These are phyloP conservation scores for Steatocranus sp. DNA, from an alignment of 2,797 vertebrate species.

Conservation along the genomic window DNA sequence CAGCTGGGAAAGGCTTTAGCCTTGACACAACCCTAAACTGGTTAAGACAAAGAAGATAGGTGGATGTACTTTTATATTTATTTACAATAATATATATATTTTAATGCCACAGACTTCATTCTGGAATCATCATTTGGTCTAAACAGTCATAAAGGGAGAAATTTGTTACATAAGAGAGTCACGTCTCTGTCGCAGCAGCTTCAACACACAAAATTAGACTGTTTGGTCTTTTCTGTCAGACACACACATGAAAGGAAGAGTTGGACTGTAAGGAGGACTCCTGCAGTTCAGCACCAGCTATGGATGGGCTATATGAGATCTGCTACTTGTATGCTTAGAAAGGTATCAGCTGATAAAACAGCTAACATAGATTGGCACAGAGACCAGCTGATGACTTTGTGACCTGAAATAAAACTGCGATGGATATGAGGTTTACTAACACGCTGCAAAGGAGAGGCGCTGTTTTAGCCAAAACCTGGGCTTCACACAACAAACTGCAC, in stretches of 20 bases:
- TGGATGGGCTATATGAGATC: background rate
- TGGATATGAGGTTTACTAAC: background rate
- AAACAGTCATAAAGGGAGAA: background rate
- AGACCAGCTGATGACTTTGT: background rate
- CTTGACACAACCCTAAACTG: background rate
- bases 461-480: background rate
- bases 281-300: background rate
- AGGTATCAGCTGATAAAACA: background rate
- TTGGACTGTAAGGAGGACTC: background rate
- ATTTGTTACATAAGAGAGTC: background rate
- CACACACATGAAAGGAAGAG: background rate
- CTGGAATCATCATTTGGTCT: background rate
- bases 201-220: background rate
- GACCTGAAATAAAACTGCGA: background rate
- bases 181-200: background rate
- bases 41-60: background rate
- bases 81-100: background rate
- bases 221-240: background rate
- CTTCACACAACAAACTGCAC: background rate
- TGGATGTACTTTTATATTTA: background rate
- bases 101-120: background rate
- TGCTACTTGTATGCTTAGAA: background rate
- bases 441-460: background rate
- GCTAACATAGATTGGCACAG: background rate
- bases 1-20: accelerated